These are phyloP conservation scores for Piscicola geometra DNA, from an alignment of 2,888 invertebrate species.

Conservation along the genomic window DNA sequence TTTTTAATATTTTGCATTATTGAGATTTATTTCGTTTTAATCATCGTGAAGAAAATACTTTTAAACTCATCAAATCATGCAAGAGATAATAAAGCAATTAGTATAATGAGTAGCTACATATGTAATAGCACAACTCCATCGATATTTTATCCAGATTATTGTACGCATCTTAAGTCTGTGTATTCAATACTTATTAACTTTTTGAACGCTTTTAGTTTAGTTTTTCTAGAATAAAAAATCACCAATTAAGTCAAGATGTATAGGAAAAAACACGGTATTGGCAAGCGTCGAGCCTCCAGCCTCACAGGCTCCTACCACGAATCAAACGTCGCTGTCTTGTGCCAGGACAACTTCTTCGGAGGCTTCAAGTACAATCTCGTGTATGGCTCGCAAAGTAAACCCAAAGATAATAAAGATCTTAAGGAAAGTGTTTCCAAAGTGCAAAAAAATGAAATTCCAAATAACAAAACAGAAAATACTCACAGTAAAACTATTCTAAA, in stretches of 20 bases:
- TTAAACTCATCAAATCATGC: too few relatives aligned
- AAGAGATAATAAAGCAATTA: too few relatives aligned
- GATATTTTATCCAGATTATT: background rate
- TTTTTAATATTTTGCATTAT: too few relatives aligned
- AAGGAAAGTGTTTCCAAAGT: background rate
- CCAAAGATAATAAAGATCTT: background rate
- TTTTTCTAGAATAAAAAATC: background rate
- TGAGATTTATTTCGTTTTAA: too few relatives aligned
- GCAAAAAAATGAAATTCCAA: background rate
- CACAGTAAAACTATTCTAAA: constrained; percentile 22
- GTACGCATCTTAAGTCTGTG: background rate
- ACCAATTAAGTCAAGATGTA: constrained; percentile 41
- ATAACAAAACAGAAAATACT: constrained; percentile 5
- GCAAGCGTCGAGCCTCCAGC: constrained; percentile 47
- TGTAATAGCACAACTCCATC: background rate
- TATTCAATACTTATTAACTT: background rate
- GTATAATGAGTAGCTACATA: too few relatives aligned
- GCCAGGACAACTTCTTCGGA: constrained; percentile 38
- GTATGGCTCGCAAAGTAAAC: background rate
- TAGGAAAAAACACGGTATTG: constrained; percentile 49
- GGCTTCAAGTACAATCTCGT: constrained; percentile 19
- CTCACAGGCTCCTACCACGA: constrained; percentile 50
- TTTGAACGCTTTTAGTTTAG: background rate
- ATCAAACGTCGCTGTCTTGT: constrained; percentile 43
- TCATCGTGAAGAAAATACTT: too few relatives aligned